A percentile compares a stretch with the other conserved stretches of the same genome.
Conservation (phyloP, 2,113 vertebrate genomes). For the Shinisaurus crocodilurus region DNA sequence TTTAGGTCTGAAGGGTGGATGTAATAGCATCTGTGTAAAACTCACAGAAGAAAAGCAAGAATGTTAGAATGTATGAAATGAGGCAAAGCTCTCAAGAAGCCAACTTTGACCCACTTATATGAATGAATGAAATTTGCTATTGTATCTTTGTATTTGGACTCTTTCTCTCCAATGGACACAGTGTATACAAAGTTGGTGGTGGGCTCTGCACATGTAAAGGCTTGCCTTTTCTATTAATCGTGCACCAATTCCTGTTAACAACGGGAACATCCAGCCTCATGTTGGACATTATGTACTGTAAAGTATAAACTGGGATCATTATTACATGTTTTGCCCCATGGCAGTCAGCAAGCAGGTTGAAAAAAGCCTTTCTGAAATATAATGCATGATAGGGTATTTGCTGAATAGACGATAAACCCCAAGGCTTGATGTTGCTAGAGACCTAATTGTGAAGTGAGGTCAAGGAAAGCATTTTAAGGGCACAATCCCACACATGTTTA, state of each 20-base stretch:
- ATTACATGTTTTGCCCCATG: background rate
- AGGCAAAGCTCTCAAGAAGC: background rate
- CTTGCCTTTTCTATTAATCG: background rate
- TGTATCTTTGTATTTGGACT: background rate
- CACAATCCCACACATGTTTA: too few relatives aligned
- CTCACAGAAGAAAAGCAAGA: background rate
- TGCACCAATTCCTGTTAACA: background rate
- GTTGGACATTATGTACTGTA: background rate
- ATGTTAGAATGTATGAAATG: background rate
- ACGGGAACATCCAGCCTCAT: background rate
- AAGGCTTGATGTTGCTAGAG: background rate
- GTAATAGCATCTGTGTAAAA: background rate
- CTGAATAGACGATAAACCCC: background rate
- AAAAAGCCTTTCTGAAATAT: background rate
- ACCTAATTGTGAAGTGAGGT: background rate
- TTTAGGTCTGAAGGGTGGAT: too few relatives aligned
- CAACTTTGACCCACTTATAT: background rate
- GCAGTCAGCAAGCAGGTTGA: background rate
- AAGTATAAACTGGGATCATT: conserved; percentile 6
- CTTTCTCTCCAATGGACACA: background rate
- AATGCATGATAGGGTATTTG: background rate
- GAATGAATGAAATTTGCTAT: background rate
- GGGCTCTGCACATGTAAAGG: background rate
- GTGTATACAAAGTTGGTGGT: background rate
- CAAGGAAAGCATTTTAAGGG: background rate